Conservation (phyloP, 2,113 vertebrate species). For the Rhabdornis inornatus region DNA sequence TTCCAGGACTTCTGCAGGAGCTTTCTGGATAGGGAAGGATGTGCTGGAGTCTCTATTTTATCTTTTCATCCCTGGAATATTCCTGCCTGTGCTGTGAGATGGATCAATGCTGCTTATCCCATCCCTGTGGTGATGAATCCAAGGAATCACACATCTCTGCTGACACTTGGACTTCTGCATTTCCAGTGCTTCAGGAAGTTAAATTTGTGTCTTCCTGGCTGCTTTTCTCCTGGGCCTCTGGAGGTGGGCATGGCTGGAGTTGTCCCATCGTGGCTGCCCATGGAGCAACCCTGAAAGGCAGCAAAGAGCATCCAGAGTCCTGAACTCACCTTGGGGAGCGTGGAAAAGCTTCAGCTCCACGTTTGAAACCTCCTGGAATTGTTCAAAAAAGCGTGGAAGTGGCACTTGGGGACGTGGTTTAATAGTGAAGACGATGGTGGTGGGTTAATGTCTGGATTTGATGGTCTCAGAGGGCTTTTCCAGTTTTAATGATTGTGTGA, state of each 20-base stretch:
- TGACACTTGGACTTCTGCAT: not conserved
- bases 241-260: not conserved
- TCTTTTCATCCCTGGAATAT: not conserved
- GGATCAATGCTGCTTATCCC: accelerated
- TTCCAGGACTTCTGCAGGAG: not conserved
- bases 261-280: not conserved
- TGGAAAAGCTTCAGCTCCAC: not conserved
- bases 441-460: not conserved
- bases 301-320: not conserved
- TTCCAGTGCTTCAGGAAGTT: not conserved
- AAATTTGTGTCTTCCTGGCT: not conserved
- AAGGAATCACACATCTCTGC: accelerated
- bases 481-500: accelerated
- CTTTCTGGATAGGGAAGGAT: not conserved
- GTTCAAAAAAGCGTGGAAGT: not conserved
- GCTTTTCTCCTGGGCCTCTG: not conserved
- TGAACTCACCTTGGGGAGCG: accelerated
- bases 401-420: accelerated
- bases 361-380: not conserved
- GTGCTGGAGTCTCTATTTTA: not conserved
- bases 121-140: accelerated
- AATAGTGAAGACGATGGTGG: accelerated
- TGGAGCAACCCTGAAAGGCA: accelerated
- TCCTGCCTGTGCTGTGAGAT: accelerated
- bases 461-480: not conserved